Conservation (phyloP, 2,113 vertebrate species). For the Lepisosteus osseus region DNA sequence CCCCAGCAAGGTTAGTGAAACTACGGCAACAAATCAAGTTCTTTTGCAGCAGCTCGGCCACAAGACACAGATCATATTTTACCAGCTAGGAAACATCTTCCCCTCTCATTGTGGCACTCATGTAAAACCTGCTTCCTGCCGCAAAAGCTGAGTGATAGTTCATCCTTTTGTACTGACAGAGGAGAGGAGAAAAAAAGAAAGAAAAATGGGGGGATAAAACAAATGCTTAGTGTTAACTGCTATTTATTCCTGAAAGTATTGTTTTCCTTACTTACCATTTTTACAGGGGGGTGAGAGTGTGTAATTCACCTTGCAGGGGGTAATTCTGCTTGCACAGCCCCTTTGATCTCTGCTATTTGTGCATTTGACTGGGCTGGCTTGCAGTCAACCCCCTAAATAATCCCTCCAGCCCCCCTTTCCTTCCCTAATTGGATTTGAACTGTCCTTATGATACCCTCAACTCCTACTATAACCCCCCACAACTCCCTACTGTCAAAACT, state of each 20-base stretch:
- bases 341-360: conserved; percentile 71
- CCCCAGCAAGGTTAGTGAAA: not conserved
- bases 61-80: conserved; percentile 48
- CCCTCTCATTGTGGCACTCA: conserved; percentile 38
- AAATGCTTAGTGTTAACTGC: conserved; percentile 42
- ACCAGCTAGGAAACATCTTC: conserved; percentile 42
- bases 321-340: conserved; percentile 68
- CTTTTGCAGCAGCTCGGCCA: conserved; percentile 25
- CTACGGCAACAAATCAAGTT: not conserved
- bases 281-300: conserved; percentile 44
- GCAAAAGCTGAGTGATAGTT: conserved; percentile 51
- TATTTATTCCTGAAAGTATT: conserved; percentile 51
- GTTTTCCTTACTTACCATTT: conserved; percentile 59
- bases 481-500: not conserved
- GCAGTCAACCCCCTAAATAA: conserved; percentile 49
- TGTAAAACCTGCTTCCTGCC: conserved; percentile 51
- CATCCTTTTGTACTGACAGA: conserved; percentile 40
- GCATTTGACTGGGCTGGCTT: conserved; percentile 61
- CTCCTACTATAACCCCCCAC: conserved; percentile 19
- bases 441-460: conserved; percentile 32
- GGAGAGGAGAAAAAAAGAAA: conserved; percentile 11
- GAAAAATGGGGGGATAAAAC: conserved; percentile 23
- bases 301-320: conserved; percentile 60
- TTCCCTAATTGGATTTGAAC: conserved; percentile 31
- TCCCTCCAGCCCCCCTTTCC: conserved; percentile 17